A percentile compares a stretch with the other conserved stretches of the same genome.
phyloP scores from a whole-genome alignment of 2,797 vertebrate species.

The Molossus molossus region DNA sequence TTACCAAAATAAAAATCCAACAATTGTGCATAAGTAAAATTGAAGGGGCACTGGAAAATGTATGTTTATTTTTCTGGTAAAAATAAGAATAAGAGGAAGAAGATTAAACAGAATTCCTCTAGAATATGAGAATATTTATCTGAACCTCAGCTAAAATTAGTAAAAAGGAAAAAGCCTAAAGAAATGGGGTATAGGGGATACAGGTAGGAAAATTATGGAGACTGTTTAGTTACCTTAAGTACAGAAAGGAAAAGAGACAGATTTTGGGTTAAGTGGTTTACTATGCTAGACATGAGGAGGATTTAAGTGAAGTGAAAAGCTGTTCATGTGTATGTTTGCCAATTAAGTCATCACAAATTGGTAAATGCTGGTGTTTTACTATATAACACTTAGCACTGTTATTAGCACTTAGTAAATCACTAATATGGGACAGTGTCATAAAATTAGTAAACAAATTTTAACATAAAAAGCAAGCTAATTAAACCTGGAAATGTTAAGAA shows the following conservation, averaged over 20 bases:
- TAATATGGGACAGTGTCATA: not conserved
- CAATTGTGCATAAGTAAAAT: conserved; percentile 13
- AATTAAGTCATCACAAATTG: not conserved
- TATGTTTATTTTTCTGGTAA: conserved; percentile 40
- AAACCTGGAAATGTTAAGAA: conserved; percentile 59
- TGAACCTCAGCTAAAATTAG: conserved; percentile 22
- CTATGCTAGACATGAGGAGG: not conserved
- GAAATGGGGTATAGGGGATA: not conserved
- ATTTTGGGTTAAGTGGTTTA: not conserved
- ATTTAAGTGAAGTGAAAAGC: not conserved
- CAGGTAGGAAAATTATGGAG: not conserved
- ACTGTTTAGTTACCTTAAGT: conserved; percentile 21
- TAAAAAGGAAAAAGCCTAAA: not conserved
- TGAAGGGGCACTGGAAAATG: not conserved
- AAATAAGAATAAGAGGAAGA: not conserved
- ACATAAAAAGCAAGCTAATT: conserved; percentile 17
- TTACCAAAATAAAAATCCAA: conserved; percentile 2
- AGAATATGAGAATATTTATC: conserved; percentile 16
- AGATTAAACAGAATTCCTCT: not conserved
- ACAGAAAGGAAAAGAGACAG: conserved; percentile 21
- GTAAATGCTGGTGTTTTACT: not conserved
- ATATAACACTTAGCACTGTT: not conserved
- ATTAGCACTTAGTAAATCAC: not conserved
- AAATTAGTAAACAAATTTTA: conserved; percentile 52
- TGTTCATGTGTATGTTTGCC: not conserved